Percentiles rank a stretch among this genome's conserved stretches.
phyloP scores from a whole-genome alignment of 30 jellyfish, hydroid and myxozoan genomes.

The Turritopsis rubra region DNA sequence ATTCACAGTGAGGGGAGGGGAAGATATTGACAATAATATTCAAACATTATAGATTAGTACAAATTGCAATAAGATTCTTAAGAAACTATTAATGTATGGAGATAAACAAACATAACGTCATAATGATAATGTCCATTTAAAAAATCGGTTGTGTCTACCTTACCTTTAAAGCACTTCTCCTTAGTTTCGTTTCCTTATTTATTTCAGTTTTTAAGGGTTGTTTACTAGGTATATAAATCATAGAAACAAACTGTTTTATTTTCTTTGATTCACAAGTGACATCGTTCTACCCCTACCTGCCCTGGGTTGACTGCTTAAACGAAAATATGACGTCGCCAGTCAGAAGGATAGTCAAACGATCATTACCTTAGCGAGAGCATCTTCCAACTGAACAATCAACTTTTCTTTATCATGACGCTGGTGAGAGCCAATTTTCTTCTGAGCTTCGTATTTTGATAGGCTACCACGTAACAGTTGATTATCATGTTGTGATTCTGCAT shows the following conservation, averaged over 20 bases:
- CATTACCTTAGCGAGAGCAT: slow-evolving; percentile 59
- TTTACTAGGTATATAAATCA: too few relatives aligned
- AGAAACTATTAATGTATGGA: not conserved
- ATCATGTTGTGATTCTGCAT: slow-evolving; percentile 69
- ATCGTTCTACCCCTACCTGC: too few relatives aligned
- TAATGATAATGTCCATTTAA: too few relatives aligned
- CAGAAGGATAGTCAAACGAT: too few relatives aligned
- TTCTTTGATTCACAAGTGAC: too few relatives aligned
- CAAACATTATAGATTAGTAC: not conserved
- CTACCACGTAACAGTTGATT: slow-evolving; percentile 56
- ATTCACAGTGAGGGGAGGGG: not conserved
- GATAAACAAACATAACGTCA: not conserved
- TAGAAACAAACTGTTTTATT: too few relatives aligned
- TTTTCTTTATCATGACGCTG: slow-evolving; percentile 47
- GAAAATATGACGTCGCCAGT: too few relatives aligned
- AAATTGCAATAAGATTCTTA: not conserved
- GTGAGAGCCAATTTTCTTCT: slow-evolving; percentile 10
- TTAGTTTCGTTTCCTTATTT: too few relatives aligned
- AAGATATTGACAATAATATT: not conserved
- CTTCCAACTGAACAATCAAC: slow-evolving; percentile 75
- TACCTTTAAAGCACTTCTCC: too few relatives aligned
- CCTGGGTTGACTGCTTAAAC: too few relatives aligned
- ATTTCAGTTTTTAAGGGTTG: too few relatives aligned
- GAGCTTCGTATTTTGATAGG: slow-evolving; percentile 45
- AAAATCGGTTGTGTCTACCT: too few relatives aligned